A percentile compares a stretch with the other conserved stretches of the same genome.
Conservation (phyloP, 2,888 invertebrate genomes). For the Temnothorax unifasciatus region DNA sequence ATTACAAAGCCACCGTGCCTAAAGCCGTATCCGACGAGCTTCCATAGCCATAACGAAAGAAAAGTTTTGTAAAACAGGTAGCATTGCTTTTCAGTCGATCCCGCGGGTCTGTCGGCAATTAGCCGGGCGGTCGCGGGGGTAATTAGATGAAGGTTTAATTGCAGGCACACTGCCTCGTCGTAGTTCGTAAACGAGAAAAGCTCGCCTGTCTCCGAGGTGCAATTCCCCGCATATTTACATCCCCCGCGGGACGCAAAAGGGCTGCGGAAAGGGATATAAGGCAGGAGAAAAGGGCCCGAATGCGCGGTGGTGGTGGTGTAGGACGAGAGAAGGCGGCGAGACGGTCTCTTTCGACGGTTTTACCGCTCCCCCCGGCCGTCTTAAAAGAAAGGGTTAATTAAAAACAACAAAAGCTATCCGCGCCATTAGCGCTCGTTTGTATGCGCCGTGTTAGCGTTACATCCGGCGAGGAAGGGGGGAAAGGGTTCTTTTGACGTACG, state of each 20-base stretch:
- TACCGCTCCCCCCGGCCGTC: constrained; percentile 82
- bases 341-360: constrained; percentile 78
- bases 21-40: constrained; percentile 20
- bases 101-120: constrained; percentile 75
- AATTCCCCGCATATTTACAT: constrained; percentile 85
- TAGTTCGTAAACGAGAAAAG: constrained; percentile 76
- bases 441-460: constrained; percentile 85
- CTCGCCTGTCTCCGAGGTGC: constrained; percentile 83
- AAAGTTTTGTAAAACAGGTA: constrained; percentile 49
- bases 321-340: constrained; percentile 67
- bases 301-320: constrained; percentile 57
- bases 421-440: constrained; percentile 86
- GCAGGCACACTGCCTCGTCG: constrained; percentile 77
- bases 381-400: constrained; percentile 86
- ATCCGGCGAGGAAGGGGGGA: constrained; percentile 67
- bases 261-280: constrained; percentile 64
- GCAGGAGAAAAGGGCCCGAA: constrained; percentile 63
- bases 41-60: constrained; percentile 25
- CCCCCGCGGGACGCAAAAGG: constrained; percentile 81
- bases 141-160: constrained; percentile 85
- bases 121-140: constrained; percentile 79
- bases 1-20: background rate
- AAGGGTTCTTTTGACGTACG: constrained; percentile 68
- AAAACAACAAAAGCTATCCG: constrained; percentile 86
- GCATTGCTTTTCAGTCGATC: constrained; percentile 67